Conservation (phyloP, 2,888 invertebrate genomes). For the Cyrtodaria siliqua region DNA sequence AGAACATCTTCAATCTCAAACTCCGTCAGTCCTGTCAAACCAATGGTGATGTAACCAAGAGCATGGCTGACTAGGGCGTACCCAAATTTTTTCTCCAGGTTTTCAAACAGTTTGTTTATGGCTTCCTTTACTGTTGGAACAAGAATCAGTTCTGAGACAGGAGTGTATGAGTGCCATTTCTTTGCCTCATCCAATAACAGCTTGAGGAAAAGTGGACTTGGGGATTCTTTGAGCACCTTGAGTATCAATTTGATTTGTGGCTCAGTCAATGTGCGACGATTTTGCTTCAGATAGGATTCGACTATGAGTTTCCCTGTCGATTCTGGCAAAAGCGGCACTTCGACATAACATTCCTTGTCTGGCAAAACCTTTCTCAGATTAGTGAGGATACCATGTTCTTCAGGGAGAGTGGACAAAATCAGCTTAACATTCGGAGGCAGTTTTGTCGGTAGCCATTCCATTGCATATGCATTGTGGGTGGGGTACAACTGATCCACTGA, state of each 20-base stretch:
- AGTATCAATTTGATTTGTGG: conserved; percentile 71
- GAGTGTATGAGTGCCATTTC: conserved; percentile 77
- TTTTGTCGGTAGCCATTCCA: conserved; percentile 79
- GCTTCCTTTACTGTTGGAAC: conserved; percentile 74
- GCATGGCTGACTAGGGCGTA: conserved; percentile 71
- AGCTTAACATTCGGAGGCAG: conserved; percentile 79
- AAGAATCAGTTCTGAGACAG: conserved; percentile 52
- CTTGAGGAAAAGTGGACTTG: conserved; percentile 81
- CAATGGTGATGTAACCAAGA: conserved; percentile 80
- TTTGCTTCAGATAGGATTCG: conserved; percentile 68
- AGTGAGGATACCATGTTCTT: conserved; percentile 71
- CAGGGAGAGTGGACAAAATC: conserved; percentile 78
- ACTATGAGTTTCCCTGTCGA: conserved; percentile 76
- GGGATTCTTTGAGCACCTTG: conserved; percentile 64
- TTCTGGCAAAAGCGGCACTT: conserved; percentile 73
- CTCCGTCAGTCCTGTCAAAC: conserved; percentile 81
- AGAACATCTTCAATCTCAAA: conserved; percentile 83
- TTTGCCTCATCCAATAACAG: conserved; percentile 80
- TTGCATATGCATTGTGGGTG: conserved; percentile 70
- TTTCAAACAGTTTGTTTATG: conserved; percentile 77
- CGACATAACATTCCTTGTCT: conserved; percentile 68
- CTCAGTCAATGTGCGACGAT: conserved; percentile 71
- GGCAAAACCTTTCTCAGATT: conserved; percentile 70
- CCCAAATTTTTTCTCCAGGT: conserved; percentile 80
- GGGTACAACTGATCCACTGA: conserved; percentile 81